Base-by-base conservation (phyloP, 23 tunicate genomes). In the Trididemnum nubilum region DNA sequence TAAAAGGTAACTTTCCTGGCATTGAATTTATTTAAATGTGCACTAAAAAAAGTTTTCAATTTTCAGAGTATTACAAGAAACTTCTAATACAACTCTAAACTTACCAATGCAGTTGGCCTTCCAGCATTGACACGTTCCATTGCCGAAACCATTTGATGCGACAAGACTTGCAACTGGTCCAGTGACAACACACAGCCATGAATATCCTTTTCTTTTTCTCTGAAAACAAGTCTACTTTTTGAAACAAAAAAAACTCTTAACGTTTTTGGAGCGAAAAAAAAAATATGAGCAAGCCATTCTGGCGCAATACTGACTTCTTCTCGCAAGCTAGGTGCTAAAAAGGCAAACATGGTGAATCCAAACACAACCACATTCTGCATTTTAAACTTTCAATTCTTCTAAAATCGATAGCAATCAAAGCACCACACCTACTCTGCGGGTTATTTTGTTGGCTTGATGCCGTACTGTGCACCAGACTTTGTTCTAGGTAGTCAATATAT, bases 81-180 rank as follows among this genome's bases (percentile, higher is more conserved):
- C 54, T 44, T 44, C 15, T 44, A 44, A 44, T 44, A 7, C 15
- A 15, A 44, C 15, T n/a, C n/a, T 15, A 44, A 33, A 78, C 87
- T 51, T 60, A 91, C 97, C 87, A 91, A 54, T 34, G 97, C 60
- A 2, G 97, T 85, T 21, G 98, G 98, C 24, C 80, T 79, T 54
- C 98, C 98, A 3, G 98, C 88, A 84, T 93, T 93, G 9, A 93
- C 83, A 34, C 88, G 52, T 0, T 93, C 89, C 44, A 81, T 66
- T 0, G 90, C 87, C 5, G 93, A 84, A 34, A 49, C 31, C 69
- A 93, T 80, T 15, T 83, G 84, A 37, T 86, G 63, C 19, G 98
- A 93, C 28, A 93, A 63, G 38, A 44, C 72, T 57, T 85, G 82
- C 86, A 87, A 23, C 28, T 65, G 34, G 18, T 79, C 34, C 40